Evolutionary conservation across 2,113 vertebrate species (phyloP), one percentile per base, ranked within the genome.

Genomic region (Oryzias javanicus): DNA sequence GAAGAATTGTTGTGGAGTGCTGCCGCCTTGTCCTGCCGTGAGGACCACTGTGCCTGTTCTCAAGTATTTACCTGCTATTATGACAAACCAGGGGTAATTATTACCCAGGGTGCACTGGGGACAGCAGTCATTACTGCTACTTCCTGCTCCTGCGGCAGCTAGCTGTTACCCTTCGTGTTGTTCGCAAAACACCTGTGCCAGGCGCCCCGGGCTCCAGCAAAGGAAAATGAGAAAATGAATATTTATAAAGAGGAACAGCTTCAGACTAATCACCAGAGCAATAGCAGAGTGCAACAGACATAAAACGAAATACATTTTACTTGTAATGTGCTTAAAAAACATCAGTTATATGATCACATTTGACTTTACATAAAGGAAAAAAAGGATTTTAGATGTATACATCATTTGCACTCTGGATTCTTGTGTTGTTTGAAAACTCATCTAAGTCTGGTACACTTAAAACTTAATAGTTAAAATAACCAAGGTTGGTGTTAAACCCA

Each of bases 11-110:
- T 41, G 49, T 49, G 55, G 67, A 19, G 74, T 24, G 14, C 44
- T 27, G 61, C 68, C 6, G 64, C 63, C 75, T 64, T 15, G 60
- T 70, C 85, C 81, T 67, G 50, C 81, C 72, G 80, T 22, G 67
- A 70, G 40, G 57, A 79, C 63, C 25, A 53, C 60, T 44, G 62
- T 19, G 47, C 20, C 63, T 45, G 29, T 60, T 72, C 74, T 59
- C 45, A 48, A 84, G 69, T 81, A 74, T 88, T 88, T 90, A 85
- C 79, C 78, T 86, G 84, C 82, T 84, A 85, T 90, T 84, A 86
- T 85, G 80, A 86, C 72, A 89, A 90, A 89, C 69, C 80, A 87
- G 80, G 42, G 53, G 74, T 87, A 80, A 89, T 88, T 88, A 86
- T 88, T 89, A 88, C 88, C 81, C 81, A 85, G 79, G 78, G 79